A percentile compares a stretch with the other conserved stretches of the same genome.
These are phyloP conservation scores for Teleogryllus oceanicus DNA, from an alignment of 2,888 invertebrate species.

Conservation along the genomic window DNA sequence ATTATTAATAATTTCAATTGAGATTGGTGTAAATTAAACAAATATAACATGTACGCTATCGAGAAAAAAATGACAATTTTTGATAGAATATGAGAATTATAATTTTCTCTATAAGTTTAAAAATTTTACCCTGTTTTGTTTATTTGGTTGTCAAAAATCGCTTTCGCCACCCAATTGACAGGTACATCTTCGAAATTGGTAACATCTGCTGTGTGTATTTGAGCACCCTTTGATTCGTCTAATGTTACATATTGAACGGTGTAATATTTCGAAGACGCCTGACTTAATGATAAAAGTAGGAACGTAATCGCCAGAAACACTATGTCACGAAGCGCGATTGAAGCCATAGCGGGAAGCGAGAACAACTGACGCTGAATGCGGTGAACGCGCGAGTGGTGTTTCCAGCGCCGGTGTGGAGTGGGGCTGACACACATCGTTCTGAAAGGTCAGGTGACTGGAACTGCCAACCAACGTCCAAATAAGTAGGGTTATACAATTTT, in stretches of 20 bases:
- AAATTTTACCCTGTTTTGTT: slow-evolving; percentile 54
- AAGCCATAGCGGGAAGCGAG: not conserved
- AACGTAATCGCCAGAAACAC: not conserved
- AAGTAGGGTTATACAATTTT: too few relatives aligned
- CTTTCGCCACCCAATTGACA: slow-evolving; percentile 47
- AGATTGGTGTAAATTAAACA: too few relatives aligned
- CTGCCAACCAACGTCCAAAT: not conserved
- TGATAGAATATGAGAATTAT: too few relatives aligned
- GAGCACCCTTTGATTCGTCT: not conserved
- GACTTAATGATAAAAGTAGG: not conserved
- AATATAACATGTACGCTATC: too few relatives aligned
- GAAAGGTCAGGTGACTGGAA: not conserved
- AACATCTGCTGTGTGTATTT: not conserved
- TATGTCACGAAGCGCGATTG: not conserved
- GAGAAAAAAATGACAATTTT: too few relatives aligned
- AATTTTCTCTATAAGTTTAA: not conserved
- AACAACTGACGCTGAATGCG: too few relatives aligned
- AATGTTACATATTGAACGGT: not conserved
- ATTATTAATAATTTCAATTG: too few relatives aligned
- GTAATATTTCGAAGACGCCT: not conserved
- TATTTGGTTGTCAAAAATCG: slow-evolving; percentile 54
- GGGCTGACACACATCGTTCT: not conserved
- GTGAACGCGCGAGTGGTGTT: not conserved
- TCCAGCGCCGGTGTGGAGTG: not conserved
- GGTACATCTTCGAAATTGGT: not conserved